Evolutionary conservation across 2,888 invertebrate genomes (phyloP), one percentile per base, ranked within the genome.

Genomic region (Anticlea derivata): DNA sequence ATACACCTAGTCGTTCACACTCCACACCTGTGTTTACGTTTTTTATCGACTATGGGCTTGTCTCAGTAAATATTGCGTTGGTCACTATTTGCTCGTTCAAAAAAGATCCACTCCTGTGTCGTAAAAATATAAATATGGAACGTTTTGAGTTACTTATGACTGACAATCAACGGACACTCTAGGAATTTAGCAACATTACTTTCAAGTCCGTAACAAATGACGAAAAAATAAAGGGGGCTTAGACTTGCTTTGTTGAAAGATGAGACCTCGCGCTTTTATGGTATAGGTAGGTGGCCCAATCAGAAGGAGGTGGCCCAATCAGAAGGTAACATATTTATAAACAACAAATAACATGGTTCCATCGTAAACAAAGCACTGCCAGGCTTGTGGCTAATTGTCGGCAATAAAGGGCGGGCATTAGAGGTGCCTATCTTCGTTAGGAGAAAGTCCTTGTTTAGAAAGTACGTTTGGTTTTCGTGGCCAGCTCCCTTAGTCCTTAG

Each of bases 391-490:
- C 70, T 79, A 79, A 80, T 78, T 77, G 71, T 69, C 45, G 63
- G 65, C 70, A 67, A 76, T 75, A 76, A 83, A 81, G 81, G 82
- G 81, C 77, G 66, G 65, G 68, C 67, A 70, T 70, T 74, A 75
- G 66, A 73, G 70, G 68, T 70, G 70, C 73, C 74, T 66, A 80
- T 79, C 76, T 81, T 78, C 66, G 73, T 75, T 73, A 64, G 59
- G 84, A 78, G 84, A 85, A 85, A 84, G 83, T 79, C 65, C 78
- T 78, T 67, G 73, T 70, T 80, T 85, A 82, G 85, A 85, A 85
- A 86, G 86, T 77, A 63, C 63, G 68, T 76, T 75, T 80, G 74
- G 78, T 80, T 82, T 78, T 79, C 73, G 59, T 74, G 78, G 73
- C 66, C 66, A 67, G 66, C 65, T 73, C 60, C 67, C 69, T 60